phyloP scores from a whole-genome alignment of 92 coral and sea anemone genomes.

The Paramuricea clavata region DNA sequence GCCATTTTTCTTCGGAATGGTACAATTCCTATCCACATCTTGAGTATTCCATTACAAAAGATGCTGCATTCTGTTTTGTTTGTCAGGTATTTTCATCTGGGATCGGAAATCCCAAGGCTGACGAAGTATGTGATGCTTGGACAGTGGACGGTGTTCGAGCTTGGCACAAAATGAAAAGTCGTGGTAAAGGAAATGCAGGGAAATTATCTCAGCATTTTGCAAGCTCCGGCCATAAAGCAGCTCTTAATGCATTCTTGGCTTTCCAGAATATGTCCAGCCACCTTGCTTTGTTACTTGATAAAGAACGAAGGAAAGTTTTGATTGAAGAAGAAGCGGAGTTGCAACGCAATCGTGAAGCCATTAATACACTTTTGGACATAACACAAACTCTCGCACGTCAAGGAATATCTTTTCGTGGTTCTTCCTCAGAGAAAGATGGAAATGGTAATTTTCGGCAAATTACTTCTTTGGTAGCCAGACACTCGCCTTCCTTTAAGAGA shows the following conservation, averaged over 20 bases:
- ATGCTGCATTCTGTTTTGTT: conserved; percentile 17
- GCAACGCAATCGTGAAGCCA: too few relatives aligned
- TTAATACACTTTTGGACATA: conserved; percentile 10
- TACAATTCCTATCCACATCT: not conserved
- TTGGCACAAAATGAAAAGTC: too few relatives aligned
- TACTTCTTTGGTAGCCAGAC: too few relatives aligned
- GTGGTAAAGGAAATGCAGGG: not conserved
- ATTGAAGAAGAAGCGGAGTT: not conserved
- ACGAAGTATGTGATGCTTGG: conserved; percentile 11
- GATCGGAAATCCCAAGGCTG: not conserved
- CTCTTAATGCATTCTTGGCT: not conserved
- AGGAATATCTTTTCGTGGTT: conserved; percentile 3
- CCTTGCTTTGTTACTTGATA: not conserved
- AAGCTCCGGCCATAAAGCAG: not conserved
- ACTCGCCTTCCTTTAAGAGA: not conserved
- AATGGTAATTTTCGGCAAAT: not conserved
- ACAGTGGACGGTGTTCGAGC: conserved; percentile 1
- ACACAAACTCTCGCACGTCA: not conserved
- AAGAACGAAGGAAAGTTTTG: not conserved
- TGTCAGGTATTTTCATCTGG: conserved; percentile 24
- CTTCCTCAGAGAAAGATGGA: not conserved
- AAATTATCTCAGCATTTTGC: conserved; percentile 1
- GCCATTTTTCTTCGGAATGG: conserved; percentile 10
- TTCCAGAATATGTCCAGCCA: not conserved
- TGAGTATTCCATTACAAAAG: not conserved